phyloP scores from a whole-genome alignment of 2,888 invertebrate species.

The Nesidiocoris tenuis region DNA sequence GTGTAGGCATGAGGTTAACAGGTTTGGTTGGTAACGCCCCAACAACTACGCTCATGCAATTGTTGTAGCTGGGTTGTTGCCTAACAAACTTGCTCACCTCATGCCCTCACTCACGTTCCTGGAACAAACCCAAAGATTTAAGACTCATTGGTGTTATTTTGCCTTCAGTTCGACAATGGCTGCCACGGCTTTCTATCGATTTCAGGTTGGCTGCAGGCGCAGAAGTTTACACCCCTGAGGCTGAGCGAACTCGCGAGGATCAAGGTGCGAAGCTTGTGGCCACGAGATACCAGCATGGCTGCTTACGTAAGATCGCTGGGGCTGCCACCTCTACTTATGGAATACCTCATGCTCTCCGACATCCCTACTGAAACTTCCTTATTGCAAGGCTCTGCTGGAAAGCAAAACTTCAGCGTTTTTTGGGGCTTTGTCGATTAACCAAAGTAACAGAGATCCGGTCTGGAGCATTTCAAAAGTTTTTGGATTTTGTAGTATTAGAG shows the following conservation, averaged over 20 bases:
- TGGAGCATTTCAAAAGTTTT: background rate
- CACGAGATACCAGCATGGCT: slow-evolving; percentile 13
- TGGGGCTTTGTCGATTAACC: slow-evolving; percentile 31
- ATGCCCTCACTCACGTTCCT: no score
- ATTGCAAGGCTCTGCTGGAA: slow-evolving; percentile 7
- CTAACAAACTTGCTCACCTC: no score
- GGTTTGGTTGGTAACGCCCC: no score
- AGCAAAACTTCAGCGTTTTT: slow-evolving; percentile 33
- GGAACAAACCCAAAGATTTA: no score
- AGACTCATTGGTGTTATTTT: no score
- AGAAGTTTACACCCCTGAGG: slow-evolving; percentile 42
- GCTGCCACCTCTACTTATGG: slow-evolving; percentile 16
- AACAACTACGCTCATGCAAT: no score
- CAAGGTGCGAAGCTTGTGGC: slow-evolving; percentile 36
- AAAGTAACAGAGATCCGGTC: background rate
- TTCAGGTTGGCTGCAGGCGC: slow-evolving; percentile 42
- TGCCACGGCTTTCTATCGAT: no score
- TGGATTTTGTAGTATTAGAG: background rate
- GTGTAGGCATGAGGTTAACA: no score
- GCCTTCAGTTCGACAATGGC: no score
- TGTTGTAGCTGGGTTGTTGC: no score
- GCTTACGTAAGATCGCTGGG: slow-evolving; percentile 19
- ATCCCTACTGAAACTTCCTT: background rate
- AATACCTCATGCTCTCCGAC: slow-evolving; percentile 39
- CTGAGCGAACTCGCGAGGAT: slow-evolving; percentile 46